Evolutionary conservation across 2,797 vertebrate species (phyloP), one percentile per base, ranked within the genome.

Genomic region (Martes flavigula): DNA sequence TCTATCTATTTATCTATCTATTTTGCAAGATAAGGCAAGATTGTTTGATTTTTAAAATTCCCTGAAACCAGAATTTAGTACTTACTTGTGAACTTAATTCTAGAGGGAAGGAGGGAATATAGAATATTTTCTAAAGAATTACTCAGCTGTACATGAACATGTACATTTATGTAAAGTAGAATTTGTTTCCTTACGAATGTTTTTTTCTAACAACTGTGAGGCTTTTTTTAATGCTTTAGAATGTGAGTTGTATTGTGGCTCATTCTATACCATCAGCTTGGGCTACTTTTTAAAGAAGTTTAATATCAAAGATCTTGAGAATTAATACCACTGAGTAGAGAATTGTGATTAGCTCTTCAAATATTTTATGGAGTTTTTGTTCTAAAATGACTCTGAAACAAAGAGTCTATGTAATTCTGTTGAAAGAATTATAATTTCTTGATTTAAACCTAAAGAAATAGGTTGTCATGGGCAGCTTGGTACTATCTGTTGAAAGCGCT

Each of bases 31-130:
- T n/a, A 84, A 82, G 30, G 70, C 35, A 87, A 66, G 10, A 84
- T 82, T 73, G 8, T 68, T 88, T 93, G 43, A 79, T 66, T 79
- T 83, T 94, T 85, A 66, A 91, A 94, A 94, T 81, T 48, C 7
- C 14, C 40, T 48, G 11, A 81, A 81, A 68, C 15, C 51, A 62
- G 54, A 83, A 66, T 12, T 94, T 84, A 51, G 32, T 62, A 30
- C 40, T 85, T 32, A 56, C 3, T 87, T 77, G 27, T 35, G 3
- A 93, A 48, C 10, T 35, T 87, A 72, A 21, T 62, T 72, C 7
- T 43, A 4, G 66, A n/a, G 17, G 40, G 38, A 91, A 86, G 66
- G 20, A 93, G 40, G 25, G 43, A 84, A 56, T 60, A 68, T 43
- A 83, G 92, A 87, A 30, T 58, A 17, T 48, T 88, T 87, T 60